A percentile compares a stretch with the other conserved stretches of the same genome.
phyloP scores from a whole-genome alignment of 2,797 vertebrate species.

The Malurus leucopterus region DNA sequence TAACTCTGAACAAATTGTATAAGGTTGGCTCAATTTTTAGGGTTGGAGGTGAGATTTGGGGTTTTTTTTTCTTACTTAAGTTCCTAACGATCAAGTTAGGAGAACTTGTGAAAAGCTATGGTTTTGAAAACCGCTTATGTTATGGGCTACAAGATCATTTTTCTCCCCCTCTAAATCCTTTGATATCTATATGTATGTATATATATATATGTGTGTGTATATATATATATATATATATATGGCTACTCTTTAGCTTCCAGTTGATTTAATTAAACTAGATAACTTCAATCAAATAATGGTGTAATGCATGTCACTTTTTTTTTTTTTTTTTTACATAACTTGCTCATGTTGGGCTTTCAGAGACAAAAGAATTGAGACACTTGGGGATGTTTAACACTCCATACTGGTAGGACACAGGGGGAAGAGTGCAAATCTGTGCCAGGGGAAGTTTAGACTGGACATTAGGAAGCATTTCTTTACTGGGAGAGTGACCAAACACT shows the following conservation, averaged over 20 bases:
- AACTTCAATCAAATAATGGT: background rate
- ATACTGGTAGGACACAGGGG: rapidly evolving
- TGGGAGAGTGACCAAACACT: background rate
- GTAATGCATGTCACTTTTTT: too few species aligned
- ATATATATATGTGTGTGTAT: too few species aligned
- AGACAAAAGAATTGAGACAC: background rate
- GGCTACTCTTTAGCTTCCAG: background rate
- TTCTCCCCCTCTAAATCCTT: background rate
- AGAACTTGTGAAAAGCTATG: background rate
- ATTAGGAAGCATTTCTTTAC: background rate
- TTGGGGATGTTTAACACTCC: background rate
- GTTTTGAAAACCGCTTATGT: background rate
- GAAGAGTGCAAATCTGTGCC: background rate
- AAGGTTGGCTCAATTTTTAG: background rate
- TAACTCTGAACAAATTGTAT: background rate
- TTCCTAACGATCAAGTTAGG: background rate
- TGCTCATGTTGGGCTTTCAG: background rate
- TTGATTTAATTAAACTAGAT: background rate
- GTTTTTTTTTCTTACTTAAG: background rate
- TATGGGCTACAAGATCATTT: background rate
- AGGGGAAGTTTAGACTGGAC: background rate
- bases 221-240: too few species aligned
- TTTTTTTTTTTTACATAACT: background rate
- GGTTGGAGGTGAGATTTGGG: background rate
- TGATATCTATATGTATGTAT: background rate